Percentiles rank a stretch among this genome's conserved stretches.
Evolutionary conservation across 2,113 vertebrate species (phyloP).

Genomic region (Jacana jacana): DNA sequence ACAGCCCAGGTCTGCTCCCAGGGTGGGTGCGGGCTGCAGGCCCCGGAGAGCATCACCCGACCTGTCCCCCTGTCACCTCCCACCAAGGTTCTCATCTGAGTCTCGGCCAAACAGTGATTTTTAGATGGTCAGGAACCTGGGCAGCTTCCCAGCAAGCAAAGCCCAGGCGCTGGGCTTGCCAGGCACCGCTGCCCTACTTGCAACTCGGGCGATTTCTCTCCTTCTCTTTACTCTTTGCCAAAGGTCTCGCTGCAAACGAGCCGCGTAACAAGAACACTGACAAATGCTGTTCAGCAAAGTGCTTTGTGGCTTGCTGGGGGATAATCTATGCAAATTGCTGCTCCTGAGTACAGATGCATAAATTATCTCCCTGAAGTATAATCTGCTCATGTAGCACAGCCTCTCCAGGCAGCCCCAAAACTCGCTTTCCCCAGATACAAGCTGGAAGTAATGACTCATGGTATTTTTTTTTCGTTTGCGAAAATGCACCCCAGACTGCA

Average conservation of each 20-base stretch:
- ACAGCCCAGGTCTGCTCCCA: not conserved
- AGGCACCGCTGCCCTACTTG: not conserved
- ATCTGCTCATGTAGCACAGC: not conserved
- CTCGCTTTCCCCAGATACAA: not conserved
- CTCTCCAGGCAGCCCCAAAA: not conserved
- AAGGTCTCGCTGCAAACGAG: not conserved
- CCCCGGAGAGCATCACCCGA: not conserved
- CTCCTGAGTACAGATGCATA: slow-evolving; percentile 14
- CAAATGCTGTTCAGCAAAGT: not conserved
- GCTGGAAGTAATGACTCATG: slow-evolving; percentile 49
- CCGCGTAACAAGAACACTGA: not conserved
- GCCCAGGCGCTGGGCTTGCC: fast-evolving
- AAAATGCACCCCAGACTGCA: not conserved
- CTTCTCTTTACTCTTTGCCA: not conserved
- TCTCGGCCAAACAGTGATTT: not conserved
- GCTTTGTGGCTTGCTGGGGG: not conserved
- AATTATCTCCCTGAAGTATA: slow-evolving; percentile 11
- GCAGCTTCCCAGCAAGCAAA: not conserved
- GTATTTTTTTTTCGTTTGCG: not conserved
- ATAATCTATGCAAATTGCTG: slow-evolving; percentile 39
- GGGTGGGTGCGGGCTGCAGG: not conserved
- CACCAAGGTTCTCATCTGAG: not conserved
- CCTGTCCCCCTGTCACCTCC: not conserved
- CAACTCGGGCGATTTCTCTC: fast-evolving
- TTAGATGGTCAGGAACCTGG: not conserved